Base-by-base conservation (phyloP, 30 jellyfish, hydroid and myxozoan species). In the Hydractinia symbiolongicarpus region DNA sequence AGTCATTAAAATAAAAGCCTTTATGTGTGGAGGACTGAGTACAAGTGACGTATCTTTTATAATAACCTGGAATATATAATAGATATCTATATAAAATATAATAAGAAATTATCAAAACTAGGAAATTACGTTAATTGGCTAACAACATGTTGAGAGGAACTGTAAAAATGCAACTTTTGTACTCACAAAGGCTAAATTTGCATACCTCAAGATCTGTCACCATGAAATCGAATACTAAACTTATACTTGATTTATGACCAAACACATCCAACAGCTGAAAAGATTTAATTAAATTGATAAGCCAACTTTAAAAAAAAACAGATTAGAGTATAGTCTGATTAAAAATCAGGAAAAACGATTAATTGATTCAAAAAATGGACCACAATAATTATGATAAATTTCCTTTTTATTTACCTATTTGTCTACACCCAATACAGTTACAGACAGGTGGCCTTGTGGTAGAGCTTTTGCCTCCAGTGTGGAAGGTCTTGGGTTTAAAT, bases 161-260 rank as follows among this genome's bases (percentile, higher is more conserved):
- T 6, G 19, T 7, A 64, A 6, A 64, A 64, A 1, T 7, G 40
- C 7, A 64, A 64, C 7, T 6, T 6, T 64, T 64, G 17, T 64
- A 13, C n/a, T n/a, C n/a, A 64, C 4, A 6, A 64, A 6, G 9
- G 9, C 19, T 5, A 54, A 76, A 76, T 5, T 16, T 5, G 19
- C 76, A 50, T 10, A 94, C 99, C 97, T 89, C 97, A 13, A 94
- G 74, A 78, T 94, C 99, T 4, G 99, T 94, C 66, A 82, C 89
- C 99, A 94, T 94, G 84, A 81, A 94, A 66, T 94, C 99, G 76
- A 89, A 81, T 5, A 94, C 99, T 81, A 94, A 86, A 84, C 99
- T 94, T 72, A 94, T 89, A 44, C 95, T 94, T 9, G 97, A 89
- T 73, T 94, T 94, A 73, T 94, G 96, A 50, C 99, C 99, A 86